A percentile compares a stretch with the other conserved stretches of the same genome.
These are phyloP conservation scores for Drosophila pachea DNA, from an alignment of 1,140 invertebrate species.

Conservation along the genomic window DNA sequence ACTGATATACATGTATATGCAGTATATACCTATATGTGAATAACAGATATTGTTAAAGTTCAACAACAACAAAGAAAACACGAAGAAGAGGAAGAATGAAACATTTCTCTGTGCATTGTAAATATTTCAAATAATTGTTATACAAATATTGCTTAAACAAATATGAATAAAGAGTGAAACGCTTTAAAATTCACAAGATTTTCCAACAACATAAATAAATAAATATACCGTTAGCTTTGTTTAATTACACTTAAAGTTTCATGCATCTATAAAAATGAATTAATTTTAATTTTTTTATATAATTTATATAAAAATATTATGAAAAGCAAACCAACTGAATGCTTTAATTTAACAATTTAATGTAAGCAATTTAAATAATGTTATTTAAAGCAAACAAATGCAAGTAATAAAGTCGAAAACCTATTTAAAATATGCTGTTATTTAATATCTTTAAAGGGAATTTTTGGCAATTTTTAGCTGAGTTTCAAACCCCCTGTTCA, in stretches of 20 bases:
- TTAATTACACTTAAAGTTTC: constrained; percentile 4
- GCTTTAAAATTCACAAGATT: constrained; percentile 41
- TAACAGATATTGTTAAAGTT: constrained; percentile 30
- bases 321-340: constrained; percentile 23
- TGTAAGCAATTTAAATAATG: constrained; percentile 27
- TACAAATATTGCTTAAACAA: constrained; percentile 16
- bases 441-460: neutral
- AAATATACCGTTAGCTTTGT: neutral
- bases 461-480: neutral
- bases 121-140: constrained; percentile 41
- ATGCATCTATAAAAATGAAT: constrained; percentile 18
- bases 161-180: constrained; percentile 30
- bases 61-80: constrained; percentile 4
- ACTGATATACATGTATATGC: neutral
- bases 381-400: constrained; percentile 26
- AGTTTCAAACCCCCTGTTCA: neutral
- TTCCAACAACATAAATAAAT: constrained; percentile 19
- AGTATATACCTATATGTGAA: neutral
- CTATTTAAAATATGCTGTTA: constrained; percentile 1
- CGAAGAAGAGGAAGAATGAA: neutral
- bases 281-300: constrained; percentile 28
- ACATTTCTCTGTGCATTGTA: constrained; percentile 34
- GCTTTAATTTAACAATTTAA: constrained; percentile 24
- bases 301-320: constrained; percentile 31
- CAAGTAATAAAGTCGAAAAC: constrained; percentile 32